A percentile compares a stretch with the other conserved stretches of the same genome.
Conservation (phyloP, 2,797 vertebrate species). For the Alcedo atthis region DNA sequence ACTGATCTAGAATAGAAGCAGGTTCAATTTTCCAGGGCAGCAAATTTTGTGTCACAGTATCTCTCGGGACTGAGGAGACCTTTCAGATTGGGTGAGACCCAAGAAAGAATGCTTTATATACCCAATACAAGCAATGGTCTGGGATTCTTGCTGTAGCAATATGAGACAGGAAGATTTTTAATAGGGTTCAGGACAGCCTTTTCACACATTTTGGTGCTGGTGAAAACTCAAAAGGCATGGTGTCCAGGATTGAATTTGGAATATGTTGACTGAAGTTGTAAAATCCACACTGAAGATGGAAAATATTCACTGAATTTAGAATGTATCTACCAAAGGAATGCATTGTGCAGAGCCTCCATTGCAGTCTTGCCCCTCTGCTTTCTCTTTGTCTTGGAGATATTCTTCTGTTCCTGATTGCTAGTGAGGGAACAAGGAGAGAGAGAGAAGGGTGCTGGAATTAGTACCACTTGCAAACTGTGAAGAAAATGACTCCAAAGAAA, state of each 20-base stretch:
- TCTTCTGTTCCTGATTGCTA: neutral
- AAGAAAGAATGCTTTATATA: neutral
- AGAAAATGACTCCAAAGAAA: neutral
- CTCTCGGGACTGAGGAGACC: neutral
- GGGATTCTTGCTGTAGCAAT: neutral
- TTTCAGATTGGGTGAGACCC: neutral
- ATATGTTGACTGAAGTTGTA: too few relatives aligned
- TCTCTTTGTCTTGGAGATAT: neutral
- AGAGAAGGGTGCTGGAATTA: neutral
- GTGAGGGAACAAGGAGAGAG: neutral
- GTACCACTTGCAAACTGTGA: neutral
- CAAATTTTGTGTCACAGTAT: neutral
- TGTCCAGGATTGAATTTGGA: neutral
- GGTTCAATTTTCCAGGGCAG: neutral
- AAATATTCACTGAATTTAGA: neutral
- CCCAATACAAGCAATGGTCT: neutral
- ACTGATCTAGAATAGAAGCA: neutral
- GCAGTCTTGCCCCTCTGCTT: neutral
- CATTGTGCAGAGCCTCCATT: neutral
- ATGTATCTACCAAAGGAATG: neutral
- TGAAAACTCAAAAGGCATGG: neutral
- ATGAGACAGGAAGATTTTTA: neutral
- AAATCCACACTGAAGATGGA: too few relatives aligned
- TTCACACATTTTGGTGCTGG: neutral
- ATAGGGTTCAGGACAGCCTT: neutral